phyloP scores from a whole-genome alignment of 2,113 vertebrate species.

The Anolis carolinensis region DNA sequence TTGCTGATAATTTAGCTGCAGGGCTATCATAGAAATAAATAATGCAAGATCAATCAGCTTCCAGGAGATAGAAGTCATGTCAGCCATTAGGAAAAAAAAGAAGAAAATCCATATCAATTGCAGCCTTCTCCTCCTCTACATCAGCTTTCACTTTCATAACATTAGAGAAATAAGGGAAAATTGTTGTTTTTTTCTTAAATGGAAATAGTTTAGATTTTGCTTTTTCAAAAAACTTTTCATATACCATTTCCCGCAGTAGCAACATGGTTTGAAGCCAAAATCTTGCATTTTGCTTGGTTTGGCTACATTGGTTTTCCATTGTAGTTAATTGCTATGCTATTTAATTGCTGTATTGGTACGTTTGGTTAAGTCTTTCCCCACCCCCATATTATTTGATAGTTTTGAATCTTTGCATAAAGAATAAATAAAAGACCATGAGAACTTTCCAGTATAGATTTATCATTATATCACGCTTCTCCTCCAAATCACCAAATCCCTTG shows the following conservation, averaged over 20 bases:
- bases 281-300: constrained; percentile 1
- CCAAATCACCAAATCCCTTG: no score
- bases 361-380: background rate
- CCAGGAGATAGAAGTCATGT: constrained; percentile 7
- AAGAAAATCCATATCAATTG: constrained; percentile 20
- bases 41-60: constrained; percentile 9
- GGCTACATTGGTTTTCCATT: background rate
- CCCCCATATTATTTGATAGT: background rate
- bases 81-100: background rate
- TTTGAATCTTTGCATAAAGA: background rate
- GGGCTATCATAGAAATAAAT: constrained; percentile 13
- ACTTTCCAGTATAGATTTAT: no score
- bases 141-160: background rate
- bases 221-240: constrained; percentile 5
- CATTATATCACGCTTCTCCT: no score
- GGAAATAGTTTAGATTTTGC: background rate
- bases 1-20: constrained; percentile 4
- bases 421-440: background rate
- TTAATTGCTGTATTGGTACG: constrained; percentile 7
- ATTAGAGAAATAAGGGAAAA: constrained; percentile 5
- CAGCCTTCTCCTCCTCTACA: background rate
- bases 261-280: background rate
- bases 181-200: background rate
- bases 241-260: background rate
- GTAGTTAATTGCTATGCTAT: background rate